Percentiles rank a stretch among this genome's conserved stretches.
phyloP scores from a whole-genome alignment of 2,888 invertebrate genomes.

The Lomographa bimaculata region DNA sequence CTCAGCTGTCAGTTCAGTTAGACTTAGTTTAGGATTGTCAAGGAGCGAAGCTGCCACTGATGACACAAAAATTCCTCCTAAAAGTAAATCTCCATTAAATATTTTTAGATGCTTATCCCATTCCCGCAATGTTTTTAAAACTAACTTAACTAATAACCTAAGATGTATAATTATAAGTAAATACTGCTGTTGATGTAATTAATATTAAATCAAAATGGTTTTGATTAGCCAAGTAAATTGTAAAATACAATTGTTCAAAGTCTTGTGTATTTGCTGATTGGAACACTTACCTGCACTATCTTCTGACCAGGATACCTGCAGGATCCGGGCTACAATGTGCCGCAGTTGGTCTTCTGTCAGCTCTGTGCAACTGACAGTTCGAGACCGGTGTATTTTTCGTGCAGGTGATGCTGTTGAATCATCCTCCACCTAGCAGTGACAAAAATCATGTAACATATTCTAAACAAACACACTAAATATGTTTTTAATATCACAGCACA shows the following conservation, averaged over 20 bases:
- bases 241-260: too few species aligned
- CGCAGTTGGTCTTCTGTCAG: conserved; percentile 86
- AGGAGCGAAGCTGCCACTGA: conserved; percentile 81
- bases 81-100: conserved; percentile 38
- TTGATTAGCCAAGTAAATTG: too few species aligned
- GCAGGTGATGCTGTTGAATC: conserved; percentile 72
- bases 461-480: too few species aligned
- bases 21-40: conserved; percentile 76
- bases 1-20: conserved; percentile 84
- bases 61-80: conserved; percentile 82
- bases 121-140: too few species aligned
- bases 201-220: too few species aligned
- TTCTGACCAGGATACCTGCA: conserved; percentile 89
- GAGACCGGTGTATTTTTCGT: conserved; percentile 66
- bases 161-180: too few species aligned
- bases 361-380: conserved; percentile 82
- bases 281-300: conserved; percentile 81
- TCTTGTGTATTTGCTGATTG: too few species aligned
- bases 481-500: conserved; percentile 25
- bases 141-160: too few species aligned
- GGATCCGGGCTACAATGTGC: conserved; percentile 86
- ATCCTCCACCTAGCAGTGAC: conserved; percentile 75
- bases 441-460: too few species aligned
- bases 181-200: too few species aligned
- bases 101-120: too few species aligned